Evolutionary conservation across 2,888 invertebrate genomes (phyloP).

Genomic region (Lissonota sp.): DNA sequence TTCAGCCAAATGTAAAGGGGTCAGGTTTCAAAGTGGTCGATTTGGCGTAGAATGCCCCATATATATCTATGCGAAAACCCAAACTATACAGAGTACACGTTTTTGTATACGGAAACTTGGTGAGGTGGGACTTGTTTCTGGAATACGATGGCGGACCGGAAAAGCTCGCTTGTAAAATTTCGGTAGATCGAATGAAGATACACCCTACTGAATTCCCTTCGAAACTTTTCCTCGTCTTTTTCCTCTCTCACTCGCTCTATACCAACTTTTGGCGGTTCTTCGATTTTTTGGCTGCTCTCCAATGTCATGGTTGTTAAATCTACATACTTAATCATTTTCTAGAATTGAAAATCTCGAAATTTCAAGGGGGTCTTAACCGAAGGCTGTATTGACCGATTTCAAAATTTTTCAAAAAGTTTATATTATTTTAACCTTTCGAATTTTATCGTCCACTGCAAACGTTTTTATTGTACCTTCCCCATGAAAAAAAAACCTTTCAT

Average conservation of each 20-base stretch:
- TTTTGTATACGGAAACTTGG: constrained; percentile 15
- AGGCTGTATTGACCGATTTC: too few relatives aligned
- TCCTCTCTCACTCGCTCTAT: background rate
- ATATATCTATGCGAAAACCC: constrained; percentile 37
- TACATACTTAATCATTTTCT: background rate
- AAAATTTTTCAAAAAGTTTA: too few relatives aligned
- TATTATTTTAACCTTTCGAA: too few relatives aligned
- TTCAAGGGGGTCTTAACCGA: too few relatives aligned
- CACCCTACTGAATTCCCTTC: constrained; percentile 31
- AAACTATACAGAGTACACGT: too few relatives aligned
- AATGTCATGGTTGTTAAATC: constrained; percentile 22
- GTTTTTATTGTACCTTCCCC: too few relatives aligned
- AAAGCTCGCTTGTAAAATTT: constrained; percentile 48
- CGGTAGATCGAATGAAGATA: constrained; percentile 24
- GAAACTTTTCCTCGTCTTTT: constrained; percentile 28
- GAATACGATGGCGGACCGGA: constrained; percentile 29
- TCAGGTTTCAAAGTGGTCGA: too few relatives aligned
- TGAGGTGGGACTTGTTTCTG: constrained; percentile 32
- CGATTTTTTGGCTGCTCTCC: constrained; percentile 17
- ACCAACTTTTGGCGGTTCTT: background rate
- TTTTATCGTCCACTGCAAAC: too few relatives aligned
- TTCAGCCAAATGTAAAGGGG: too few relatives aligned
- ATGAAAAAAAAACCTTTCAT: too few relatives aligned
- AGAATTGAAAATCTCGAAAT: too few relatives aligned
- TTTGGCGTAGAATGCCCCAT: constrained; percentile 23